Conservation (phyloP, 2,888 invertebrate species). For the Hirudinaria manillensis region DNA sequence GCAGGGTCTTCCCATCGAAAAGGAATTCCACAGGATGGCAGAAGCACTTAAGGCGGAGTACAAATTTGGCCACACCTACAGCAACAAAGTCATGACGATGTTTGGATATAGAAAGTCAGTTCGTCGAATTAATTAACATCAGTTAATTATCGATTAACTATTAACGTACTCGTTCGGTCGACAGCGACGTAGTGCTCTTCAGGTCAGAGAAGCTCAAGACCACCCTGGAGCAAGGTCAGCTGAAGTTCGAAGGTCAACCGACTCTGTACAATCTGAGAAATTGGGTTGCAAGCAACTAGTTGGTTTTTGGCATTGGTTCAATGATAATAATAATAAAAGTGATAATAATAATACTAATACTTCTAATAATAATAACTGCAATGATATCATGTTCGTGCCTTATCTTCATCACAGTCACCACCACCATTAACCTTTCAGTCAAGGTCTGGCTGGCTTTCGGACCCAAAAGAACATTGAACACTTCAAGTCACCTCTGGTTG, state of each 20-base stretch:
- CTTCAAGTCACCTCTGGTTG: conserved; percentile 30
- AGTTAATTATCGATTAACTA: too few species aligned
- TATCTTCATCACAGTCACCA: background rate
- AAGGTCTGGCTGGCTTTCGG: conserved; percentile 31
- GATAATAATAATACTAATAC: too few species aligned
- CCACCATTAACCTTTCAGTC: conserved; percentile 15
- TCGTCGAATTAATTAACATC: background rate
- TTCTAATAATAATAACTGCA: too few species aligned
- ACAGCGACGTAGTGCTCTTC: conserved; percentile 32
- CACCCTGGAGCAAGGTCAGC: conserved; percentile 28
- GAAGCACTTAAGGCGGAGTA: conserved; percentile 22
- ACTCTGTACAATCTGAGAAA: conserved; percentile 27
- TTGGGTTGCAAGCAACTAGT: conserved; percentile 32
- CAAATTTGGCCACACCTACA: conserved; percentile 28
- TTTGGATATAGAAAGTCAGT: conserved; percentile 34
- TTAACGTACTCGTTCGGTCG: too few species aligned
- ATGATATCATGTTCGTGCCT: too few species aligned
- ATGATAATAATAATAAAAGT: background rate
- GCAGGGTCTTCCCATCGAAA: background rate
- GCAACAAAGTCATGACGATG: conserved; percentile 28
- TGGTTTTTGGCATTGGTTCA: background rate
- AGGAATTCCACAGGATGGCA: conserved; percentile 22
- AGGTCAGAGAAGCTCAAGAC: conserved; percentile 30
- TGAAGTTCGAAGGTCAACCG: conserved; percentile 29
- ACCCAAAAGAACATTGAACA: conserved; percentile 29